Evolutionary conservation across 1,140 invertebrate genomes (phyloP), one percentile per base, ranked within the genome.

Genomic region (Metopolophium dirhodum): DNA sequence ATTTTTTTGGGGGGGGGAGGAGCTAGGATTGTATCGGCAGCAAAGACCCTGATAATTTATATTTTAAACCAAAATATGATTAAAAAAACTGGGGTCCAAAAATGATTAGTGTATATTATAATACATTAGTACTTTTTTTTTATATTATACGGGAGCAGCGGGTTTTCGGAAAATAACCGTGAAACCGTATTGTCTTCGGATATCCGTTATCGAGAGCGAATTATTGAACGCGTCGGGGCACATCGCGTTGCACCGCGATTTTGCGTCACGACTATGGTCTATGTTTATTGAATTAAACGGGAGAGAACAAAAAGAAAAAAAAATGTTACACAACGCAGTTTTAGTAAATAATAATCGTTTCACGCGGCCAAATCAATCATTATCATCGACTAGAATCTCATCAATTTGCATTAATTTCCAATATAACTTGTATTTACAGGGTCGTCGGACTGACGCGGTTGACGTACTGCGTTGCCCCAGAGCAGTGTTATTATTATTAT

Each of bases 341-440:
- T 87, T 35, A 87, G 35, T n/a, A 30, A 49, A 47, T 18, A 87
- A 47, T 87, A 49, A 45, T 87, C 6, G 11, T 47, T 87, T 87
- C 6, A 2, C 45, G 85, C 30, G 85, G 26, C 3, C 14, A 87
- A 45, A 87, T 87, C 86, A n/a, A 49, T 87, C 86, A n/a, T 87
- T 87, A 20, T 47, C 14, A 47, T 49, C 41, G 26, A 87, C 47
- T 35, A 41, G 83, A 85, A 85, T 85, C 35, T 85, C 37, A 85
- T 86, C 23, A 86, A 86, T 89, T 89, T 51, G 49, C 49, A 35
- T 89, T 51, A 54, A 54, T 54, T 89, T 89, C 23, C 35, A 54
- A 89, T 51, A 54, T 4, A 35, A 54, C 87, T 89, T 23, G 49
- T 89, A 54, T 54, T 89, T 89, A 54, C 87, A 89, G n/a, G 49